These are phyloP conservation scores for Apostichopus parvimensis DNA, from an alignment of 35 echinoderm and acorn worm genomes.

Conservation along the genomic window DNA sequence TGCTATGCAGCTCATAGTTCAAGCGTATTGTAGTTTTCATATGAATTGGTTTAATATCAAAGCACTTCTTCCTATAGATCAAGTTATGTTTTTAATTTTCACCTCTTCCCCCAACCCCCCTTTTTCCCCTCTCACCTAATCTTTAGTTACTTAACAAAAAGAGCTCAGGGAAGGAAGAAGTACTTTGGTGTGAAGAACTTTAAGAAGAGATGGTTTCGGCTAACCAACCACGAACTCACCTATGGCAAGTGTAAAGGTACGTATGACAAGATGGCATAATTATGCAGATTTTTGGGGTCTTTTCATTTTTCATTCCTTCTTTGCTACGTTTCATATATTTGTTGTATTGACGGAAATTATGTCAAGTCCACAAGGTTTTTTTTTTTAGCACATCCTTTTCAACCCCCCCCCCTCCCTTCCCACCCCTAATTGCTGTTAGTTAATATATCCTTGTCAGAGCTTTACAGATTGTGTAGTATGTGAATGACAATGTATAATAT, in stretches of 20 bases:
- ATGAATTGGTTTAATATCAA: too few relatives aligned
- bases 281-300: not conserved
- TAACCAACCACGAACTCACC: constrained; percentile 81
- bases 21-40: too few relatives aligned
- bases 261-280: not conserved
- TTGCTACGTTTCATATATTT: not conserved
- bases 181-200: constrained; percentile 93
- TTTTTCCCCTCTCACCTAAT: not conserved
- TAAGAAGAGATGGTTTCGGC: constrained; percentile 90
- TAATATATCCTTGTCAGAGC: too few relatives aligned
- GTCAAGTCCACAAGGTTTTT: too few relatives aligned
- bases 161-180: constrained; percentile 95
- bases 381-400: too few relatives aligned
- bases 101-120: not conserved
- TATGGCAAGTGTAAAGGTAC: constrained; percentile 85
- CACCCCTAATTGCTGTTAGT: too few relatives aligned
- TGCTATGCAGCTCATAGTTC: too few relatives aligned
- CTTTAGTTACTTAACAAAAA: constrained; percentile 84
- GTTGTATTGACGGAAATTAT: not conserved
- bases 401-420: too few relatives aligned
- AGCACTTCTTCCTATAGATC: too few relatives aligned
- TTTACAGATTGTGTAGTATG: too few relatives aligned
- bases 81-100: too few relatives aligned
- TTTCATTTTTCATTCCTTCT: not conserved
- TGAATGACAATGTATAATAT: too few relatives aligned